Percentiles rank a stretch among this genome's conserved stretches.
Conservation (phyloP, 2,888 invertebrate genomes). For the Prenolepis imparis region DNA sequence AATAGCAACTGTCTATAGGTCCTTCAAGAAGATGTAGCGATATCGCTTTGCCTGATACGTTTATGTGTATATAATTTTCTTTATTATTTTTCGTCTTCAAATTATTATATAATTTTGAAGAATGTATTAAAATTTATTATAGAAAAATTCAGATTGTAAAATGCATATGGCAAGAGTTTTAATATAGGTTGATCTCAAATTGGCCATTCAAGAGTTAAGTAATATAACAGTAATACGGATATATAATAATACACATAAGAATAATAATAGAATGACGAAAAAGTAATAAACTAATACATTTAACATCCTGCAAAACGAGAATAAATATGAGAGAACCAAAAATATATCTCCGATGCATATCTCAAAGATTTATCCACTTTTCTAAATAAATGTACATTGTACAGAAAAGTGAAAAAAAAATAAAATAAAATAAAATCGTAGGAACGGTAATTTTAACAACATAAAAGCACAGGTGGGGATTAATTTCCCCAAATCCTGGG, state of each 20-base stretch:
- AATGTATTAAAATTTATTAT: not conserved
- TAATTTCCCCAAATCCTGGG: conserved; percentile 17
- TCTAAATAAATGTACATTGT: not conserved
- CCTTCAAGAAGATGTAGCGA: not conserved
- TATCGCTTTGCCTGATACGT: not conserved
- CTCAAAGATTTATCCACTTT: not conserved
- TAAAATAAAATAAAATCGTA: too few species aligned
- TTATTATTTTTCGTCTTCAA: not conserved
- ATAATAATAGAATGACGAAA: not conserved
- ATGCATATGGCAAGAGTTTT: not conserved
- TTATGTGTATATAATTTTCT: not conserved
- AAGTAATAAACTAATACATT: not conserved
- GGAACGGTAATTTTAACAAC: not conserved
- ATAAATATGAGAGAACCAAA: not conserved
- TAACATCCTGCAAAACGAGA: not conserved
- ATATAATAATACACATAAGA: not conserved
- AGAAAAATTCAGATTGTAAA: not conserved
- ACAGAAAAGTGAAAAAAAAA: not conserved
- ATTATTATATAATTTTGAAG: not conserved
- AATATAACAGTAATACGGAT: not conserved
- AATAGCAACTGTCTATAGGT: not conserved
- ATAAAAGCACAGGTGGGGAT: not conserved
- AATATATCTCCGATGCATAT: not conserved
- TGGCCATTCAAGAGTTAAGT: not conserved
- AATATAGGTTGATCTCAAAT: not conserved